These are phyloP conservation scores for Agonopterix heracliana DNA, from an alignment of 2,888 invertebrate genomes.

Conservation along the genomic window DNA sequence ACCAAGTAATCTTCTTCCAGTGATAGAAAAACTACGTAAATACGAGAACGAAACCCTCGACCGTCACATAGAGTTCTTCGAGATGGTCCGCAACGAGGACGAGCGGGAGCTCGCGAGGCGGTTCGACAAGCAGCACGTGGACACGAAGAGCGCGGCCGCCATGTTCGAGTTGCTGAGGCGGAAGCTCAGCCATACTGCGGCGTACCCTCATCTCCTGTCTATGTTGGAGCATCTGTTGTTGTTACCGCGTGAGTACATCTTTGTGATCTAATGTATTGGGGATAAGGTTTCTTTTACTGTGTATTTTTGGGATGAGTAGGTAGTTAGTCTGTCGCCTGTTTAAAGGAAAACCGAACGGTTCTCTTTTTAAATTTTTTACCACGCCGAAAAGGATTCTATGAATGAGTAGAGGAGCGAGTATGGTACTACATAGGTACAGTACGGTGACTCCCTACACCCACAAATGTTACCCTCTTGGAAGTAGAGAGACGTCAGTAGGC, in stretches of 20 bases:
- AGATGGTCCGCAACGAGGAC: conserved; percentile 98
- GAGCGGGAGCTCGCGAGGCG: conserved; percentile 94
- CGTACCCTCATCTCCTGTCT: conserved; percentile 94
- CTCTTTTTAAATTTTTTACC: no score
- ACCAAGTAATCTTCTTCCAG: conserved; percentile 37
- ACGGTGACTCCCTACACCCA: no score
- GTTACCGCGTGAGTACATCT: conserved; percentile 74
- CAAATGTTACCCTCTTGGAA: no score
- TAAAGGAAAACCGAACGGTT: no score
- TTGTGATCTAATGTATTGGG: no score
- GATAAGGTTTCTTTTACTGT: no score
- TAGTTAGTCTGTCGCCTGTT: no score
- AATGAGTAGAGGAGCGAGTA: no score
- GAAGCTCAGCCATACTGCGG: conserved; percentile 93
- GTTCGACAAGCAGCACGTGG: conserved; percentile 93
- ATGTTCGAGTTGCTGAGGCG: conserved; percentile 94
- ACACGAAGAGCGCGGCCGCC: conserved; percentile 93
- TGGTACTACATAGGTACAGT: no score
- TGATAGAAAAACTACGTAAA: conserved; percentile 93
- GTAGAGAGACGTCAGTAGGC: no score
- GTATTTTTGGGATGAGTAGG: no score
- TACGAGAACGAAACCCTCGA: conserved; percentile 96
- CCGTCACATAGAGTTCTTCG: conserved; percentile 98
- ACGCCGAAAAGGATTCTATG: no score
- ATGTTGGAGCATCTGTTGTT: conserved; percentile 91